A percentile compares a stretch with the other conserved stretches of the same genome.
Conservation (phyloP, 2,888 invertebrate genomes). For the Hanleya hanleyi region DNA sequence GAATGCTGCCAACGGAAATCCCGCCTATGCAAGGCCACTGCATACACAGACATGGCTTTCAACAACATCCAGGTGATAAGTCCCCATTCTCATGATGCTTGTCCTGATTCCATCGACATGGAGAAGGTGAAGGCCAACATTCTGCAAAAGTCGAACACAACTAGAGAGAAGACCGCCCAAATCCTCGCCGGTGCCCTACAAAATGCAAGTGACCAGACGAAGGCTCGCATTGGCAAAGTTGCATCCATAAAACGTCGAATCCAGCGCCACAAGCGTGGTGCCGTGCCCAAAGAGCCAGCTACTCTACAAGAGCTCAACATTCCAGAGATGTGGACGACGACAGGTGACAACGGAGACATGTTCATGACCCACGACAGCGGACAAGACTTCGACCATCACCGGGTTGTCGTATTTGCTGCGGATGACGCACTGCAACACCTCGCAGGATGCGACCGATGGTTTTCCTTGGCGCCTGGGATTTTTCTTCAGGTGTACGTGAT, state of each 20-base stretch:
- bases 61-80: background rate
- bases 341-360: background rate
- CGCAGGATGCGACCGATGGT: too few relatives aligned
- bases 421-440: too few relatives aligned
- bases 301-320: too few relatives aligned
- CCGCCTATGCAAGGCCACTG: background rate
- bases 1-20: background rate
- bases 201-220: background rate
- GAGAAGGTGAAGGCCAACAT: background rate
- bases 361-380: background rate
- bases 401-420: too few relatives aligned
- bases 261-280: background rate
- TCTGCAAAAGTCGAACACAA: too few relatives aligned
- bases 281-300: too few relatives aligned
- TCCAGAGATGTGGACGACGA: too few relatives aligned
- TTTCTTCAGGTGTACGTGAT: too few relatives aligned
- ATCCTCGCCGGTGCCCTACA: background rate
- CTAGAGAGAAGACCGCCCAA: too few relatives aligned
- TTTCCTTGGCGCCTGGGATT: background rate
- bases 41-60: background rate
- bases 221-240: too few relatives aligned
- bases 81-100: background rate
- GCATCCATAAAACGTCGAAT: too few relatives aligned
- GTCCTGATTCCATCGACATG: background rate
- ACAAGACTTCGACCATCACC: too few relatives aligned